Conservation (phyloP, 2,888 invertebrate species). For the Eupelmus urozonus region DNA sequence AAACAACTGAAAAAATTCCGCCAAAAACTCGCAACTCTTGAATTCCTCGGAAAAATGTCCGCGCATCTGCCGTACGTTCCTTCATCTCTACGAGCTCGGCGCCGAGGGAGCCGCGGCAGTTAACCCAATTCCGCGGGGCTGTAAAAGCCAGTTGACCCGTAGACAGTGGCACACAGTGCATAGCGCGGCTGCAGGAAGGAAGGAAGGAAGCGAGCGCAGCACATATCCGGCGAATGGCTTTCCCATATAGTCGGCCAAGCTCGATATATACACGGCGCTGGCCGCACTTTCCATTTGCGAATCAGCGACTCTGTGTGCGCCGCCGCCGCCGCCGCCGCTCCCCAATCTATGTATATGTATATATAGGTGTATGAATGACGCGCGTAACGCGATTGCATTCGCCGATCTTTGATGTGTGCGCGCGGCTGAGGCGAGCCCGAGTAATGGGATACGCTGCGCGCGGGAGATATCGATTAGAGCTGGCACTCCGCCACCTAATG, state of each 20-base stretch:
- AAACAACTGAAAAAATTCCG: too few species aligned
- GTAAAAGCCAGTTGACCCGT: neutral
- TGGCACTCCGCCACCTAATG: slow-evolving; percentile 21
- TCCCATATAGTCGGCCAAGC: neutral
- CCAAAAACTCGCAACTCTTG: too few species aligned
- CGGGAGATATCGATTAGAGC: slow-evolving; percentile 10
- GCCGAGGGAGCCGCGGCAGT: neutral
- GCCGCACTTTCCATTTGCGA: slow-evolving; percentile 28
- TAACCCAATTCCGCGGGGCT: slow-evolving; percentile 16
- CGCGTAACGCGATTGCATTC: neutral
- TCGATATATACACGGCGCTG: neutral
- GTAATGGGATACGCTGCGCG: slow-evolving; percentile 23
- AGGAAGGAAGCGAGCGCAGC: slow-evolving; percentile 3
- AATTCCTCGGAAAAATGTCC: too few species aligned
- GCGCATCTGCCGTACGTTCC: too few species aligned
- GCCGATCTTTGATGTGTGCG: slow-evolving; percentile 23
- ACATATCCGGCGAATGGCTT: slow-evolving; percentile 24
- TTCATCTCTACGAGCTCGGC: too few species aligned
- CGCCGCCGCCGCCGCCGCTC: neutral
- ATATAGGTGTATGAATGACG: slow-evolving; percentile 11
- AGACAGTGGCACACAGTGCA: neutral
- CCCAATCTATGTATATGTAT: too few species aligned
- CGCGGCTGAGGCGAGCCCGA: neutral
- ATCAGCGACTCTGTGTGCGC: neutral
- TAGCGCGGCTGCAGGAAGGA: slow-evolving; percentile 1